Evolutionary conservation across 2,113 vertebrate genomes (phyloP), one percentile per base, ranked within the genome.

Genomic region (Orycteropus afer): DNA sequence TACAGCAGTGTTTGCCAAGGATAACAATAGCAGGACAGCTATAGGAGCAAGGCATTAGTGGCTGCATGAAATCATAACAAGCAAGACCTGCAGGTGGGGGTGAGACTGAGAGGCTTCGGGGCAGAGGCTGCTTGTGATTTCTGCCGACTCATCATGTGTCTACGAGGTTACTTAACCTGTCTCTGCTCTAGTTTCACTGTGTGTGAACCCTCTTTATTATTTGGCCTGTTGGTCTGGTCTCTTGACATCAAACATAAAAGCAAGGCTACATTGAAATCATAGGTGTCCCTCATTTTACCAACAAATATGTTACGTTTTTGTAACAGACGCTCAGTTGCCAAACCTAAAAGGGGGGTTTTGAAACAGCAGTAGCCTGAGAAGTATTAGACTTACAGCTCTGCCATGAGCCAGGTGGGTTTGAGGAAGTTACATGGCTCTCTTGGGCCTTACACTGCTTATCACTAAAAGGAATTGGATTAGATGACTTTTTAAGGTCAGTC

Each of bases 121-220:
- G 94, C 69, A 3, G 76, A 69, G 84, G 83, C 55, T 4, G 5
- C 34, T 0, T 7, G 37, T 69, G 76, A 2, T 0, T 27, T 40
- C 89, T 76, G 84, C 91, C 91, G 97, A 96, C 93, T 96, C 95
- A 85, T 84, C 40, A 1, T 2, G 27, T 37, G 40, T 69, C 93
- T 90, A 77, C 47, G 17, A 86, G 89, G 40, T 81, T 37, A 51
- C 74, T 59, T 51, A 40, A n/a, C 67, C 37, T 37, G 65, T 80
- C 90, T 86, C 57, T 7, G 40, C 79, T 81, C 47, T 42, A 0
- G 42, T 20, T 69, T 84, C 73, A 79, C 71, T 8, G 6, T 5
- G 86, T 7, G n/a, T 71, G 89, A 94, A 78, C 86, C n/a, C 13
- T 3, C 34, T 37, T 40, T 53, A 40, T 88, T 23, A 4, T 37